Base-by-base conservation (phyloP, 2,797 vertebrate genomes). In the Bufotes viridis region DNA sequence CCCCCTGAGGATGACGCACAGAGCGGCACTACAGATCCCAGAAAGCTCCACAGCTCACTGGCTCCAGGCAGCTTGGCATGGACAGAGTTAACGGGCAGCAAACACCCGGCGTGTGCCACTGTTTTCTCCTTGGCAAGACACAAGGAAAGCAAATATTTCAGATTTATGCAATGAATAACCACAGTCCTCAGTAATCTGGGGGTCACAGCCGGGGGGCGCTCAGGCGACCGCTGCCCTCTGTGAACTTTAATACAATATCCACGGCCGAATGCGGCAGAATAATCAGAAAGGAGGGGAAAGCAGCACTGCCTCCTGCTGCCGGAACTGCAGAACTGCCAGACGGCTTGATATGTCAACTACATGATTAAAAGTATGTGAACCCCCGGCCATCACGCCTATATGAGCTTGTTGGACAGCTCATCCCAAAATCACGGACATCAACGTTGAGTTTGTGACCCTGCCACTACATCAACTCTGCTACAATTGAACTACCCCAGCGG, bases 91-190 rank as follows among this genome's bases (percentile, higher is more conserved):
- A 74, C 0, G 13, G n/a, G n/a, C 26, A 65, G 65, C 58, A 82
- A 87, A 87, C 24, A 82, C 2, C 18, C 4, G 57, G 79, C 86
- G 67, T 17, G 86, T 76, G 86, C 65, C 65, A 18, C 10, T 29
- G 1, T 2, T 22, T 13, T 13, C 63, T 15, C 13, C n/a, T 63
- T 63, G 67, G 79, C 78, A 49, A 14, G 67, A 72, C 8, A n/a
- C 4, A 8, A 70, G 26, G 9, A 82, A 58, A 26, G n/a, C 82
- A 84, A 84, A 84, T 57, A 55, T 11, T 29, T 42, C 42, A 18
- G 24, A 42, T 74, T 87, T 81, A 67, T 72, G 69, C 79, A 87
- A 81, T 75, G 61, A 51, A 74, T 29, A 65, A 63, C 74, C 57
- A 55, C 13, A 34, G 61, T 24, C 69, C 26, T 42, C 24, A 26